Base-by-base conservation (phyloP, 2,888 invertebrate species). In the Cordilura impudica region DNA sequence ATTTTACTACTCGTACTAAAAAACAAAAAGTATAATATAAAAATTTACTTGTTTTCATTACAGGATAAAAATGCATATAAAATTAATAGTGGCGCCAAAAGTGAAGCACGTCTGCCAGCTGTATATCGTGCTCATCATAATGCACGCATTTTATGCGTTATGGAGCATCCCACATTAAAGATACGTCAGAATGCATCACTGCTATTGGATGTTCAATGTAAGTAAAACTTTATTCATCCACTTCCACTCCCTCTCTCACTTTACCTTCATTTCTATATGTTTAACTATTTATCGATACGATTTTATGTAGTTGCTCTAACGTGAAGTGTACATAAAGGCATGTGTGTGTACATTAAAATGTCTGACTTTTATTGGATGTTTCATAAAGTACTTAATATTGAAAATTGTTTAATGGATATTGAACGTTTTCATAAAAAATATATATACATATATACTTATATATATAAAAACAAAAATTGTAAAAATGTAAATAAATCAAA, bases 71-170 rank as follows among this genome's bases (percentile, higher is more conserved):
- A 86, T 70, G 84, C 86, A 51, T 90, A 90, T 75, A 90, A 89
- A 87, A 89, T 90, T 77, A 90, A 90, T 85, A 86, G 90, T 43
- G 92, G 92, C 21, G 91, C 91, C 31, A 90, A 91, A 83, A 94
- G 93, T 86, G 93, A 94, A 85, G 91, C 95, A 82, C 91, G 94
- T 87, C 90, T 95, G 86, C 91, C 94, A 89, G 92, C 94, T 77
- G 95, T 96, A 53, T 93, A 95, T 80, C 92, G 97, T 45, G 95
- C 95, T 78, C 94, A 96, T 86, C 97, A 97, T 91, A 96, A 96
- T 90, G 96, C 96, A 49, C 94, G 96, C 66, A 93, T 97, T 78
- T 92, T 94, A 81, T 97, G 97, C 88, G 93, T 93, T 82, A 95
- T 96, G 82, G 92, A 93, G 81, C 97, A 97, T 87, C 92, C 90